Percentiles rank a stretch among this genome's conserved stretches.
phyloP scores from a whole-genome alignment of 2,113 vertebrate species.

The Paralichthys olivaceus region DNA sequence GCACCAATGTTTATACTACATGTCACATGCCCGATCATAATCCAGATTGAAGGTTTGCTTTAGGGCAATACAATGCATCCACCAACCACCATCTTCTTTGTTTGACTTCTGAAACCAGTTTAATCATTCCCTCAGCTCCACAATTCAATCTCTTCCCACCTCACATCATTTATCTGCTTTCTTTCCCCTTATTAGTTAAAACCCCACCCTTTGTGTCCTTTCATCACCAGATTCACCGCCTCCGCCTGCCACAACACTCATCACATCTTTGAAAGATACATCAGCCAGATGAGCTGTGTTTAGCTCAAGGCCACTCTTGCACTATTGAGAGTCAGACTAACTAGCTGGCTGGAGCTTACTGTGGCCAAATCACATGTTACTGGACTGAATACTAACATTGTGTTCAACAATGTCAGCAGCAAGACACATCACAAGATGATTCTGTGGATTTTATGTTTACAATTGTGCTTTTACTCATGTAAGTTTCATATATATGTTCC shows the following conservation, averaged over 20 bases:
- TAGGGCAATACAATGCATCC: not conserved
- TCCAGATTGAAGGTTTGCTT: conserved; percentile 6
- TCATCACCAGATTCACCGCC: conserved; percentile 8
- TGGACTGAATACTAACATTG: conserved; percentile 12
- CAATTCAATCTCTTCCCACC: not conserved
- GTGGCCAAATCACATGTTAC: conserved; percentile 31
- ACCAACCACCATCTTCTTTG: not conserved
- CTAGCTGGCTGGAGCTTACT: conserved; percentile 18
- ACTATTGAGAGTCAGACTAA: conserved; percentile 39
- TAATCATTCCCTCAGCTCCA: conserved; percentile 6
- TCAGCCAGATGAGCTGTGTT: conserved; percentile 47
- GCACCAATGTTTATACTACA: not conserved
- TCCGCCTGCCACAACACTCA: conserved; percentile 43
- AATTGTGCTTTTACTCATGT: not conserved
- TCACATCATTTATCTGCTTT: conserved; percentile 2
- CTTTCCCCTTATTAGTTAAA: conserved; percentile 1
- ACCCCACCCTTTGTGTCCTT: conserved; percentile 1
- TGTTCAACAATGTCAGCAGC: conserved; percentile 6
- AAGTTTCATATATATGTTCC: not conserved
- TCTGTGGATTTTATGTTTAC: not conserved
- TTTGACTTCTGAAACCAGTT: conserved; percentile 7
- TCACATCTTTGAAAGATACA: conserved; percentile 35
- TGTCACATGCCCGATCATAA: not conserved
- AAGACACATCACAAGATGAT: not conserved
- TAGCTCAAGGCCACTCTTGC: conserved; percentile 54